These are phyloP conservation scores for Lindbergichthys nudifrons DNA, from an alignment of 2,797 vertebrate genomes.

Conservation along the genomic window DNA sequence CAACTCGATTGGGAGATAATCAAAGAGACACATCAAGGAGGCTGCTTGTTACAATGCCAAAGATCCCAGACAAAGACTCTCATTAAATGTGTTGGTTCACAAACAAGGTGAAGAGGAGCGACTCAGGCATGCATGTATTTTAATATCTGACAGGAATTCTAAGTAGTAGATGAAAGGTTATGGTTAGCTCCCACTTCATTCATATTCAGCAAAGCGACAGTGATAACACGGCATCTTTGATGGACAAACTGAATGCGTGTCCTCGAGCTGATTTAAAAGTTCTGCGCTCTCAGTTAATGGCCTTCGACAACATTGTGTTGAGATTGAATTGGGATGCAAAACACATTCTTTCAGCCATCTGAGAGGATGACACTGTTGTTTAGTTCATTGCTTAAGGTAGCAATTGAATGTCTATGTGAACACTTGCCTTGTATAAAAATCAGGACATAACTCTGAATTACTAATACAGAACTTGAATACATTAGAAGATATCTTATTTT, in stretches of 20 bases:
- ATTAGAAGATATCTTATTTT: not conserved
- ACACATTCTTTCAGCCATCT: slow-evolving; percentile 42
- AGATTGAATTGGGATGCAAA: slow-evolving; percentile 55
- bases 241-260: slow-evolving; percentile 69
- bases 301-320: slow-evolving; percentile 61
- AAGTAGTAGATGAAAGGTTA: slow-evolving; percentile 73
- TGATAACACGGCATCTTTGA: slow-evolving; percentile 68
- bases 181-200: slow-evolving; percentile 67
- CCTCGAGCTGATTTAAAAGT: slow-evolving; percentile 64
- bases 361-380: slow-evolving; percentile 34
- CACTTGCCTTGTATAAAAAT: slow-evolving; percentile 12
- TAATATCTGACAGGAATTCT: slow-evolving; percentile 65
- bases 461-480: slow-evolving; percentile 17
- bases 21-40: slow-evolving; percentile 79
- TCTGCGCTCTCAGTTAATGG: slow-evolving; percentile 61
- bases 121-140: slow-evolving; percentile 62
- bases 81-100: slow-evolving; percentile 77
- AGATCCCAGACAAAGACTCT: slow-evolving; percentile 71
- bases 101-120: slow-evolving; percentile 73
- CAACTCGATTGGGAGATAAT: slow-evolving; percentile 76
- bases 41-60: slow-evolving; percentile 76
- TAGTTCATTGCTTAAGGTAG: slow-evolving; percentile 30
- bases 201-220: slow-evolving; percentile 71
- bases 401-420: slow-evolving; percentile 10
- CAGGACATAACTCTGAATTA: not conserved